Percentiles rank a stretch among this genome's conserved stretches.
Evolutionary conservation across 2,113 vertebrate species (phyloP).

Genomic region (Psophia crepitans): DNA sequence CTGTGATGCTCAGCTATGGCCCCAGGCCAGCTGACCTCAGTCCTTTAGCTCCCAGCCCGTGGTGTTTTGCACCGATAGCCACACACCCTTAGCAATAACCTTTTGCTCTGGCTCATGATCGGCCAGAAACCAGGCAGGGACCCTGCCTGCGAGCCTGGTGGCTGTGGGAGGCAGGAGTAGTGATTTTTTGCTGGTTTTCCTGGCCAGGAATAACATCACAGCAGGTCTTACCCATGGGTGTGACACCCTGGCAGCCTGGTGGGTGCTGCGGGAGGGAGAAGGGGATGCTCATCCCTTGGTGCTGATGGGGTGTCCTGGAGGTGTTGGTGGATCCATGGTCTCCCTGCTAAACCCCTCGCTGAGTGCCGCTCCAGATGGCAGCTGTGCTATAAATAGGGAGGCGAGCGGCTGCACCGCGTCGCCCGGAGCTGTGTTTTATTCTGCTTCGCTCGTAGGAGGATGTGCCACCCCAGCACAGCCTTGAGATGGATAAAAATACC

Average conservation of each 20-base stretch:
- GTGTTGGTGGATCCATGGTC: rapidly evolving
- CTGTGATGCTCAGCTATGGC: rapidly evolving
- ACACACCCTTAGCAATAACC: background rate
- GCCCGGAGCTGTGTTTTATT: background rate
- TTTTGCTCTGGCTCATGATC: background rate
- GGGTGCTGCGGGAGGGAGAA: background rate
- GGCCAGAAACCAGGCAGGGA: background rate
- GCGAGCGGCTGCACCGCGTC: rapidly evolving
- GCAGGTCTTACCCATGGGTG: background rate
- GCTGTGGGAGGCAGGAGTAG: background rate
- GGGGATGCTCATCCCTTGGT: background rate
- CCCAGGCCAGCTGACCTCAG: background rate
- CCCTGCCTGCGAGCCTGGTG: background rate
- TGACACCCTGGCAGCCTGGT: background rate
- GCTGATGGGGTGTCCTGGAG: rapidly evolving
- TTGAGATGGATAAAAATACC: background rate
- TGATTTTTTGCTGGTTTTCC: background rate
- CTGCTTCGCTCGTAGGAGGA: background rate
- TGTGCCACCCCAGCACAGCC: background rate
- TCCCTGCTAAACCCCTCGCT: rapidly evolving
- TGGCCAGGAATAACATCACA: rapidly evolving
- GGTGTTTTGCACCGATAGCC: background rate
- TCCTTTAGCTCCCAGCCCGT: background rate
- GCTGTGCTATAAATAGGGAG: background rate
- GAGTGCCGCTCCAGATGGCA: background rate